Conservation (phyloP, 2,113 vertebrate genomes). For the Vidua macroura region DNA sequence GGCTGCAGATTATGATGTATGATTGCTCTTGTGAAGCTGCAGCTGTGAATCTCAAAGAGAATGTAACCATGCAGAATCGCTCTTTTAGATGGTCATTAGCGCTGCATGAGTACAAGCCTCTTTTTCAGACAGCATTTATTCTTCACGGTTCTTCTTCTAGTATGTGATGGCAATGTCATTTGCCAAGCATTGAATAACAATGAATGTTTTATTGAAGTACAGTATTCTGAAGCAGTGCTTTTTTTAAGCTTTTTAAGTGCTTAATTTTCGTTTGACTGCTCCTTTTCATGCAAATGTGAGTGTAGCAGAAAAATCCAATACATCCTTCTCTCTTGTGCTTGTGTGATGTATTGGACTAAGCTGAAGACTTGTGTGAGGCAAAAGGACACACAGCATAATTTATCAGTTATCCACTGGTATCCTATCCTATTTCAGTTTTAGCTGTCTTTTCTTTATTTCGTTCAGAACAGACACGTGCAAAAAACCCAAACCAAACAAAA, state of each 20-base stretch:
- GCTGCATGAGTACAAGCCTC: constrained; percentile 2
- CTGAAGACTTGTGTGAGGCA: not conserved
- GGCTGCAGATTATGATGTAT: constrained; percentile 62
- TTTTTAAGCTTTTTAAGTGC: constrained; percentile 39
- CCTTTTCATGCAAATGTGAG: constrained; percentile 39
- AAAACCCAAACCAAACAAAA: not conserved
- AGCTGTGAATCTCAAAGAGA: constrained; percentile 48
- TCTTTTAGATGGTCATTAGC: constrained; percentile 44
- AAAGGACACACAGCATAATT: constrained; percentile 6
- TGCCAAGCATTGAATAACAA: constrained; percentile 56
- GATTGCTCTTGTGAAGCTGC: constrained; percentile 35
- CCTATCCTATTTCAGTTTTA: not conserved
- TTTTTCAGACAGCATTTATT: constrained; percentile 41
- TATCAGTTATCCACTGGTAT: not conserved
- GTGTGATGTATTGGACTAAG: not conserved
- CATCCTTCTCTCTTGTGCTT: not conserved
- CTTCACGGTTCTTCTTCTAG: constrained; percentile 28
- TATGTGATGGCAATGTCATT: constrained; percentile 24
- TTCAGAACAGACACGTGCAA: not conserved
- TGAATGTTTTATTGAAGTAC: constrained; percentile 58
- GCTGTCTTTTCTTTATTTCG: not conserved
- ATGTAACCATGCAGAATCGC: constrained; percentile 39
- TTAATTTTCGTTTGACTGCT: constrained; percentile 42
- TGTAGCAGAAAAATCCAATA: constrained; percentile 6
- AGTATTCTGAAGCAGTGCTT: constrained; percentile 43